phyloP scores from a whole-genome alignment of 2,888 invertebrate species.

The Rhaphigaster nebulosa region DNA sequence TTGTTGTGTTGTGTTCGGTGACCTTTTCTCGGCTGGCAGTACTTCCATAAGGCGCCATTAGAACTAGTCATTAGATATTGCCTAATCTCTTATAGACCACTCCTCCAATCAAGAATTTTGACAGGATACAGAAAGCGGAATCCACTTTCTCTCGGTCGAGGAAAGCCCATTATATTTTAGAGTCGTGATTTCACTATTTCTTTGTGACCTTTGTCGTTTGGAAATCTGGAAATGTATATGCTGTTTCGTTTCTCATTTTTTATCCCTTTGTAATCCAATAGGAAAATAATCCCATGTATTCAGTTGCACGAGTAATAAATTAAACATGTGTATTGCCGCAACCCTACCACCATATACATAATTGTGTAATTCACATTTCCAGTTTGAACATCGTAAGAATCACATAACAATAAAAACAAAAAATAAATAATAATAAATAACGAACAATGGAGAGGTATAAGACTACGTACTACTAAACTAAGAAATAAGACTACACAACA shows the following conservation, averaged over 20 bases:
- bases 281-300: not conserved
- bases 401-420: too few relatives aligned
- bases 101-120: not conserved
- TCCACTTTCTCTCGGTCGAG: slow-evolving; percentile 3
- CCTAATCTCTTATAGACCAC: not conserved
- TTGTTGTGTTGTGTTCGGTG: not conserved
- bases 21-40: not conserved
- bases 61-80: not conserved
- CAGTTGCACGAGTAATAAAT: not conserved
- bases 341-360: too few relatives aligned
- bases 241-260: slow-evolving; percentile 7
- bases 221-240: slow-evolving; percentile 1
- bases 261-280: not conserved
- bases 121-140: slow-evolving; percentile 28
- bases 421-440: too few relatives aligned
- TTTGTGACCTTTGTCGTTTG: slow-evolving; percentile 23
- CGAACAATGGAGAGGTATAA: too few relatives aligned
- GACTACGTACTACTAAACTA: too few relatives aligned
- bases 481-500: too few relatives aligned
- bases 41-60: not conserved
- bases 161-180: slow-evolving; percentile 32
- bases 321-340: not conserved
- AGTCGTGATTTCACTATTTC: slow-evolving; percentile 23
- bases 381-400: too few relatives aligned
- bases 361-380: too few relatives aligned